Evolutionary conservation across 2,797 vertebrate species (phyloP), one percentile per base, ranked within the genome.

Genomic region (Syngnathus rostellatus): DNA sequence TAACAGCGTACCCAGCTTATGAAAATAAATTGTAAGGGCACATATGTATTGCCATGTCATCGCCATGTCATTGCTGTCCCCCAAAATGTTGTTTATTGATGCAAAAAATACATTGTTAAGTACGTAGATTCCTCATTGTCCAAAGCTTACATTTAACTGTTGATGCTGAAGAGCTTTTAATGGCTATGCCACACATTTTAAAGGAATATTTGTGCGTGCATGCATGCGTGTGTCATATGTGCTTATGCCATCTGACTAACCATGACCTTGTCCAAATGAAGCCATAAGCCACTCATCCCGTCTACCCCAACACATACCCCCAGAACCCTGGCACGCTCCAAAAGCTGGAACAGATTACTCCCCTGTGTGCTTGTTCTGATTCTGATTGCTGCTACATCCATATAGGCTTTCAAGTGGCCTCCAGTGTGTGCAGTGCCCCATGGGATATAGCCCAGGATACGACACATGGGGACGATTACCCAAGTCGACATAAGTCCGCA

Each of bases 381-480:
- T 85, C 83, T 88, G 86, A 91, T 91, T 92, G 88, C 88, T 79
- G 84, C 85, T 85, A 82, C 88, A 88, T 89, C 82, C 85, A 86
- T 83, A 87, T 87, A 88, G 83, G 79, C 88, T 91, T 90, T 91
- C 87, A 90, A 89, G 89, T 89, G 88, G 86, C 89, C 88, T 87
- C 86, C 80, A 86, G 87, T 85, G 86, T 85, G 80, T 65, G 74
- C 79, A 68, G 66, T 64, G 81, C 84, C 88, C 78, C 81, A 82
- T 86, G 87, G 87, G 83, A 87, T 81, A 81, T 71, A 69, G 84
- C 87, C 81, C 75, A 58, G 81, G 64, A 65, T 72, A 69, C 81
- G 83, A 88, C 90, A 92, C 88, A 91, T 91, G 90, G 89, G 87
- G 88, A 84, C 84, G 72, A 91, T 91, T 91, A 92, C 77, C 81